Evolutionary conservation across 2,797 vertebrate species (phyloP), one percentile per base, ranked within the genome.

Genomic region (Pristis pectinata): DNA sequence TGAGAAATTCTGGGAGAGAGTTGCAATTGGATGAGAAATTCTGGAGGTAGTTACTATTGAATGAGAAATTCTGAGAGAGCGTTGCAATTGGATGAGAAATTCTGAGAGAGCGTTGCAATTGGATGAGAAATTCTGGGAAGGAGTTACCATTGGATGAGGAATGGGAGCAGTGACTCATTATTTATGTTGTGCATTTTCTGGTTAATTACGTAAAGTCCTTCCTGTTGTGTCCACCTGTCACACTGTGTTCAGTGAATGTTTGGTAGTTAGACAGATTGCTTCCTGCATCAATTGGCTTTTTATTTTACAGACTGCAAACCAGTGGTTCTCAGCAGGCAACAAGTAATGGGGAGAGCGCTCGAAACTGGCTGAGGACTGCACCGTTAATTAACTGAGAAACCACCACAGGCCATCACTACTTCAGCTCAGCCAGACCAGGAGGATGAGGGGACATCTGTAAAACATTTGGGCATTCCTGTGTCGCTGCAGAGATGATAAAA

Each of bases 401-500:
- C 61, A 67, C 59, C 9, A 8, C 13, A n/a, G 61, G 61, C 34
- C n/a, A 91, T 37, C 24, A 61, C 17, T 67, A 37, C 19, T 91
- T 91, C 87, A 41, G 59, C 87, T 91, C n/a, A 41, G 64, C 19
- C n/a, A 67, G 17, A 24, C 87, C 87, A 91, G 27, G 87, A 67
- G 59, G 85, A 89, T 1, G 85, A 85, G 82, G 85, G 34, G 87
- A 91, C 87, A 91, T 67, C 87, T 91, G 59, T 87, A 67, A 91
- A 91, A 67, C 87, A 67, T 67, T 89, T 67, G 61, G 59, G 87
- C 87, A 91, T 91, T 37, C 59, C 56, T 37, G 17, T 2, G 2
- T 64, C 87, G 34, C 34, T 64, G n/a, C 6, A 64, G 34, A n/a
- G 37, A 64, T 61, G 87, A 37, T 91, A 3, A 56, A 91, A 15